phyloP scores from a whole-genome alignment of 2,797 vertebrate genomes.

The Sebastolobus alascanus region DNA sequence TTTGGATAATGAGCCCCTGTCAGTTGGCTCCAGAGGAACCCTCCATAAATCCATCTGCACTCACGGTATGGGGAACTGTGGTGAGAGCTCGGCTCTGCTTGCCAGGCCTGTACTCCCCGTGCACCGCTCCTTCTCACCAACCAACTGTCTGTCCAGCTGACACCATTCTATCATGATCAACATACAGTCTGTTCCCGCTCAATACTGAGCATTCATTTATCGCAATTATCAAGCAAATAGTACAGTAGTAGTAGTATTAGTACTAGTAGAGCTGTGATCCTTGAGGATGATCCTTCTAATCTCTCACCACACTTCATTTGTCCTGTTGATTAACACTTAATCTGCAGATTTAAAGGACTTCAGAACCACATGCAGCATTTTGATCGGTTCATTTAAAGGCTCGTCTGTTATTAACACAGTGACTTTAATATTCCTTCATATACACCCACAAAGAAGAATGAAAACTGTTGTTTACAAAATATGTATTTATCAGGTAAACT shows the following conservation, averaged over 20 bases:
- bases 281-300: slow-evolving; percentile 45
- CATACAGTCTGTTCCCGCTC: slow-evolving; percentile 18
- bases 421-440: slow-evolving; percentile 1
- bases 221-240: background rate
- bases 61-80: slow-evolving; percentile 6
- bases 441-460: background rate
- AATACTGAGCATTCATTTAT: background rate
- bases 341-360: slow-evolving; percentile 40
- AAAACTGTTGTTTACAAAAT: background rate
- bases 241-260: too few species aligned
- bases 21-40: slow-evolving; percentile 28
- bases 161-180: slow-evolving; percentile 23
- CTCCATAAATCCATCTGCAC: slow-evolving; percentile 37
- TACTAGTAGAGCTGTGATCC: slow-evolving; percentile 14
- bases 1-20: slow-evolving; percentile 37
- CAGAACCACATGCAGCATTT: slow-evolving; percentile 22
- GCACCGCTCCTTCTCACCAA: slow-evolving; percentile 25
- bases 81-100: slow-evolving; percentile 6
- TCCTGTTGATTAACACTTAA: slow-evolving; percentile 59
- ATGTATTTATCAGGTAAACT: background rate
- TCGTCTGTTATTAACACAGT: slow-evolving; percentile 14
- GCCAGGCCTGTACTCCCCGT: slow-evolving; percentile 40
- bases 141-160: slow-evolving; percentile 56
- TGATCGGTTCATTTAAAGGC: slow-evolving; percentile 37
- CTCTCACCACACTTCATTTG: slow-evolving; percentile 54